A percentile compares a stretch with the other conserved stretches of the same genome.
These are phyloP conservation scores for Craseonycteris thonglongyai DNA, from an alignment of 2,113 vertebrate species.

Conservation along the genomic window DNA sequence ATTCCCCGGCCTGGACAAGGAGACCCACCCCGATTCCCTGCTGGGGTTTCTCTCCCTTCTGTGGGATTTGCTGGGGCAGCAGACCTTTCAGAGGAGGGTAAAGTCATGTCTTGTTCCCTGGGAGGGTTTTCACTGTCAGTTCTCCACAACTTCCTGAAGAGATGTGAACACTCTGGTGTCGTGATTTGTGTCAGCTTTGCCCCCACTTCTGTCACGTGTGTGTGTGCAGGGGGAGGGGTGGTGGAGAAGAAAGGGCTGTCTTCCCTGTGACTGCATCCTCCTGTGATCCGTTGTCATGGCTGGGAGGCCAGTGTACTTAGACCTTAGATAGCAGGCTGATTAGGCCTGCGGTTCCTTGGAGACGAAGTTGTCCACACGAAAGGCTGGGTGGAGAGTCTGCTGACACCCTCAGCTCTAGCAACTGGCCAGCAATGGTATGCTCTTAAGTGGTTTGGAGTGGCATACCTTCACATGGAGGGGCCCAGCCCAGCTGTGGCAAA, in stretches of 20 bases:
- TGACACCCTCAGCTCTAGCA: not conserved
- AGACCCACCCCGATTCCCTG: not conserved
- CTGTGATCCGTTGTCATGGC: not conserved
- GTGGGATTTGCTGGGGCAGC: not conserved
- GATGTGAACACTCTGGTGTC: not conserved
- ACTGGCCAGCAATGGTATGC: not conserved
- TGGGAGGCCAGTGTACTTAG: not conserved
- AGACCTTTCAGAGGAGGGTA: not conserved
- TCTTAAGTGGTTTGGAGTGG: not conserved
- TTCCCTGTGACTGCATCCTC: not conserved
- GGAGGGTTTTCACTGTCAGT: not conserved
- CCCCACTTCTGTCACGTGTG: not conserved
- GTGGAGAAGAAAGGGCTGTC: not conserved
- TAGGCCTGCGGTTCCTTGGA: not conserved
- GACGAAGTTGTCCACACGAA: not conserved
- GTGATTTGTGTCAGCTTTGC: not conserved
- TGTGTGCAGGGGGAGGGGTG: too few species aligned
- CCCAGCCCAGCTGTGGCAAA: not conserved
- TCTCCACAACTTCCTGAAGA: not conserved
- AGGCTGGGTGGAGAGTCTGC: not conserved
- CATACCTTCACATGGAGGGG: constrained; percentile 54
- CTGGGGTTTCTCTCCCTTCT: not conserved
- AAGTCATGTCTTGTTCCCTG: not conserved
- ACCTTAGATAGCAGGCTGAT: not conserved
- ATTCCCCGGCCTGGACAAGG: not conserved